Evolutionary conservation across 2,888 invertebrate genomes (phyloP), one percentile per base, ranked within the genome.

Genomic region (Prostheceraeus crozeri): DNA sequence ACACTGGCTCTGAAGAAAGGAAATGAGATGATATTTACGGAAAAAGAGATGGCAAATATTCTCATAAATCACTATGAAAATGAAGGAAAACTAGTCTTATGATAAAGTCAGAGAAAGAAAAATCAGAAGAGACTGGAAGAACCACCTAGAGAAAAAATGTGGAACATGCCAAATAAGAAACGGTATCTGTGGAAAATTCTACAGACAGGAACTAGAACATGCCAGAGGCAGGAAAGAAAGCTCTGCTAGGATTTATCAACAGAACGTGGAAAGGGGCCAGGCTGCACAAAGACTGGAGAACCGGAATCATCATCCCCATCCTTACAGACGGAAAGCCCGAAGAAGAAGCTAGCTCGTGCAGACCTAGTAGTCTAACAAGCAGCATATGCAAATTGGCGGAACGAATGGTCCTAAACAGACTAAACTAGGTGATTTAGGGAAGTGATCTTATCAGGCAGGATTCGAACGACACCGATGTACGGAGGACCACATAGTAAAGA

Each of bases 221-320:
- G 14, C 48, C 48, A 4, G 23, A 4, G 28, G 48, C 23, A 48
- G 48, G 48, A 4, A 48, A 8, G 19, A 48, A 48, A 48, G 23
- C 28, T 28, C 23, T 48, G 28, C 40, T 48, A 48, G 28, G 27
- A 48, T 19, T 21, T 48, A 21, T 30, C 48, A 4, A 14, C 14
- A 48, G 48, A 48, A 48, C 25, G 48, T 4, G 28, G 14, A 21
- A 48, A 48, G 28, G 23, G 23, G 28, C 23, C 28, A 48, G 14
- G 19, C 14, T 6, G 19, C 40, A 40, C 19, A 48, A 25, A 21
- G 48, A 48, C 23, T 48, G 48, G 23, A 48, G 28, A 48, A 48
- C 23, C 28, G 48, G 48, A 21, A 48, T 30, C 48, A 48, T 48
- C 28, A 48, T 48, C 48, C 48, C 48, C 11, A 48, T 48, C 4